Evolutionary conservation across 2,888 invertebrate species (phyloP).

Genomic region (Rhagonycha fulva): DNA sequence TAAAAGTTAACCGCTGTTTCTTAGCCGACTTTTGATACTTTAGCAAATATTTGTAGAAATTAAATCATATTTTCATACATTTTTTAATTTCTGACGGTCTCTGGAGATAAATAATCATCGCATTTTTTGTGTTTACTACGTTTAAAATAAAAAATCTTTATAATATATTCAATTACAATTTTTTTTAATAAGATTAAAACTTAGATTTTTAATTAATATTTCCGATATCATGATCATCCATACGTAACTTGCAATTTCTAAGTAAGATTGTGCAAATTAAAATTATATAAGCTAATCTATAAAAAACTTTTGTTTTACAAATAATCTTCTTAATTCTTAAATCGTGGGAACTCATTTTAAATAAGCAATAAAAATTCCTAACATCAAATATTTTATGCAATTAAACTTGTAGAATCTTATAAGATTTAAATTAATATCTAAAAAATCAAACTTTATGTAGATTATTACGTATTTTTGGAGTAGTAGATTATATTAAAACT

Average conservation of each 20-base stretch:
- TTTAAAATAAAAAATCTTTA: background rate
- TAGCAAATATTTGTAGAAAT: too few relatives aligned
- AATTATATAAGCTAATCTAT: background rate
- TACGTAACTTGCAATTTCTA: background rate
- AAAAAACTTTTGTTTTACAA: background rate
- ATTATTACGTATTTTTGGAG: background rate
- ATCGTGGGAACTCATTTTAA: background rate
- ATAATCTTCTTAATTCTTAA: background rate
- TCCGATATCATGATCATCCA: background rate
- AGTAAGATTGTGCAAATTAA: background rate
- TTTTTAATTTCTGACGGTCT: too few relatives aligned
- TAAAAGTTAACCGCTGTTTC: too few relatives aligned
- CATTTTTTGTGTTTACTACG: too few relatives aligned
- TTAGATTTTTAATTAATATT: background rate
- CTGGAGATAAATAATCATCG: too few relatives aligned
- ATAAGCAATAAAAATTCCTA: background rate
- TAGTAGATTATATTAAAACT: background rate
- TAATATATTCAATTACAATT: background rate
- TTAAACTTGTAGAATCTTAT: background rate
- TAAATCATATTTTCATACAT: too few relatives aligned
- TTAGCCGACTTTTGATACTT: too few relatives aligned
- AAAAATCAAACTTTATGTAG: background rate
- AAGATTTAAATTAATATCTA: background rate
- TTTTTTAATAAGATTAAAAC: background rate
- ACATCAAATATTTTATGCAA: background rate